Base-by-base conservation (phyloP, 2,888 invertebrate genomes). In the Trachelus iudaicus region DNA sequence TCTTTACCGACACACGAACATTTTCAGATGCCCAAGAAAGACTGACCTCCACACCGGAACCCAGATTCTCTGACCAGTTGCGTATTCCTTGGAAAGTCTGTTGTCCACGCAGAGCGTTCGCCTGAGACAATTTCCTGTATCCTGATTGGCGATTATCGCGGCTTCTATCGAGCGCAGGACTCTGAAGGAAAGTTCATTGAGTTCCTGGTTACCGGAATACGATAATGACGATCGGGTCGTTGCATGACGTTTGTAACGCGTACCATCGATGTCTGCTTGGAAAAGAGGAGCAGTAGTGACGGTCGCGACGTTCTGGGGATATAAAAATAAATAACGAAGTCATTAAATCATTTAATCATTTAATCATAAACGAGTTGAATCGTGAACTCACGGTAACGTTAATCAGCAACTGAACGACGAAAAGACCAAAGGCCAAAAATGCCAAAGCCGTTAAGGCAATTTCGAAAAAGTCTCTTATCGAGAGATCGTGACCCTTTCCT, bases 371-470 rank as follows among this genome's bases (percentile, higher is more conserved):
- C 2, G 30, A 34, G 9, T 56, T 6, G 23, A 40, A 71, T 23
- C 0, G 34, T 9, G 11, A 73, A 56, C 93, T 91, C 87, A 95
- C 95, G 85, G 94, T 94, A 75, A 96, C 94, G 87, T 96, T 95
- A 95, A 97, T 95, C 12, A 96, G 92, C 23, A 97, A 94, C 89
- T 97, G 96, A 73, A 97, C 92, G 23, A 96, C 92, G 85, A 97
- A 97, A 92, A 96, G 94, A 40, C 96, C 96, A 85, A 97, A 97
- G 0, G 96, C 95, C 13, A 97, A 90, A 87, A 96, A 97, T 0
- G 97, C 97, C 69, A 97, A 93, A 0, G 96, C 96, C 0, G 97
- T 97, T 34, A 97, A 92, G 0, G 96, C 96, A 80, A 97, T 94
- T 80, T 97, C 96, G 85, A 96, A 96, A 69, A 97, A 93, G 84